These are phyloP conservation scores for Onychomys arenicola DNA, from an alignment of 2,797 vertebrate species.

Conservation along the genomic window DNA sequence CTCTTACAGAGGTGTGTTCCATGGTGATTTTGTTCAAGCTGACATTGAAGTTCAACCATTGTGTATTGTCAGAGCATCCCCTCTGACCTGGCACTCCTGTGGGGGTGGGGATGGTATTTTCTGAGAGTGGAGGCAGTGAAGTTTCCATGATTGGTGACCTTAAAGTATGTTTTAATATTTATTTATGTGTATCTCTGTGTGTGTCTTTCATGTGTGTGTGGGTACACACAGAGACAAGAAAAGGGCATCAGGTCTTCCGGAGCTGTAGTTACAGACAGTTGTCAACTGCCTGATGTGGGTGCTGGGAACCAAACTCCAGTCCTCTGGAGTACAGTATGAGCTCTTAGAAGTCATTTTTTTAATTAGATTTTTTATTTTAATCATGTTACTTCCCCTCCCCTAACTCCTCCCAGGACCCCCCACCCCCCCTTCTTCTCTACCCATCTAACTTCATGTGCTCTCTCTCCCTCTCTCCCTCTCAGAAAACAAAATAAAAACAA, in stretches of 20 bases:
- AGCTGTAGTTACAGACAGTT: background rate
- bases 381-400: background rate
- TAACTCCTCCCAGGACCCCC: background rate
- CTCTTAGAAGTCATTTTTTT: background rate
- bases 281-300: background rate
- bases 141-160: background rate
- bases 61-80: background rate
- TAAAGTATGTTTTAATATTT: background rate
- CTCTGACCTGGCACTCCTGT: background rate
- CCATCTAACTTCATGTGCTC: background rate
- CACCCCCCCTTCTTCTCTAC: too few relatives aligned
- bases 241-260: background rate
- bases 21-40: background rate
- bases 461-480: background rate
- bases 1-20: background rate
- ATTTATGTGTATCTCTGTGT: background rate
- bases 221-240: background rate
- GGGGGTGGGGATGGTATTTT: background rate
- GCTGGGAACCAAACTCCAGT: background rate
- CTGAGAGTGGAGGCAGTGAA: background rate
- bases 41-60: background rate
- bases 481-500: background rate
- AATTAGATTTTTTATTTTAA: background rate
- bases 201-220: background rate
- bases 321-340: background rate